Evolutionary conservation across 2,888 invertebrate species (phyloP), one percentile per base, ranked within the genome.

Genomic region (Notocelia uddmanniana): DNA sequence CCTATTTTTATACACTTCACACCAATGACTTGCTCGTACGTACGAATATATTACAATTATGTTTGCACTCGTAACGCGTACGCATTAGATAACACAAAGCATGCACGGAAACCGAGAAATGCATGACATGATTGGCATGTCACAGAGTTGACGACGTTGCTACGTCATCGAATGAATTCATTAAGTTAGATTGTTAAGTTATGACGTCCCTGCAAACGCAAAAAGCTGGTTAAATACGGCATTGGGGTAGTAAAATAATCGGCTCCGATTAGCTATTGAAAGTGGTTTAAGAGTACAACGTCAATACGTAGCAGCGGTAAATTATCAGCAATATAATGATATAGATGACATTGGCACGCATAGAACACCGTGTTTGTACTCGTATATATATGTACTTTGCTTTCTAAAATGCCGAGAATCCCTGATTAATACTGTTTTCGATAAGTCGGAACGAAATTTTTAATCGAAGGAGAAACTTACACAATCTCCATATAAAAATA

Each of bases 341-440:
- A 45, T 45, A 45, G 45, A 45, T 45, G n/a, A 45, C 45, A 8
- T n/a, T 45, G 5, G 45, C 45, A 45, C 45, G 45, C 45, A 8
- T n/a, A 45, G 45, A 45, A 45, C n/a, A 45, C 45, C n/a, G n/a
- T 45, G n/a, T n/a, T 45, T 45, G 31, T 57, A 57, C 34, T 19
- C 19, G 57, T 13, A 11, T 13, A 34, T 18, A 58, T 58, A 11
- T 37, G 21, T 26, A n/a, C n/a, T 15, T 54, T 15, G 59, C 21
- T 59, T 45, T 59, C 23, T 41, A n/a, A 21, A 41, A 19, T 19
- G 19, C 23, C 10, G 41, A 23, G 37, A 37, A 41, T 23, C 41
- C 41, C 21, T 41, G 23, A 59, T 59, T 19, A 59, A 59, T 59
- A 41, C 23, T 41, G 23, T 41, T 59, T 41, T 21, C 10, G 21